Evolutionary conservation across 2,113 vertebrate species (phyloP).

Genomic region (Potamarius usumacintae): DNA sequence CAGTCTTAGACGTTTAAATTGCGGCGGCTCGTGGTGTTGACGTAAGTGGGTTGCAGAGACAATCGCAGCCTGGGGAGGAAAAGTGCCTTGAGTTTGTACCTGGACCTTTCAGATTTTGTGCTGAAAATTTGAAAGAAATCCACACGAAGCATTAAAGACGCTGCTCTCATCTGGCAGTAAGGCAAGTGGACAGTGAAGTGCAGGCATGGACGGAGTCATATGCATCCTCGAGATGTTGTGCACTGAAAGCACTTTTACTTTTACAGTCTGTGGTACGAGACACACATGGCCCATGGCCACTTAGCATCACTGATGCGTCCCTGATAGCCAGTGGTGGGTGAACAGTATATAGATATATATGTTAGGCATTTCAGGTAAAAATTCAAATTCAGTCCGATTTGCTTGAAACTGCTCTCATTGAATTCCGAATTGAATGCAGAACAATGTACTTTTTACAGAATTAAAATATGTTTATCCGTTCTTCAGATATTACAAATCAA

Average conservation of each 20-base stretch:
- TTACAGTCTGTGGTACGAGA: background rate
- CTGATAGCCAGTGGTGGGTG: background rate
- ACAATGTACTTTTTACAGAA: too few species aligned
- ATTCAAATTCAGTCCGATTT: too few species aligned
- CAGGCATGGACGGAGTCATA: background rate
- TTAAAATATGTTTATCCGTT: too few species aligned
- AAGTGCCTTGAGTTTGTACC: background rate
- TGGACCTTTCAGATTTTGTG: background rate
- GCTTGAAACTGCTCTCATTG: too few species aligned
- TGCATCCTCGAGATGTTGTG: background rate
- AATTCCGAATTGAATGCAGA: too few species aligned
- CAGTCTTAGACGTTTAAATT: slow-evolving; percentile 58
- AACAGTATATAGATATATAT: background rate
- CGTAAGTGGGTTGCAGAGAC: slow-evolving; percentile 3
- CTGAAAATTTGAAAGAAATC: background rate
- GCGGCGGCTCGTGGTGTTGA: slow-evolving; percentile 35
- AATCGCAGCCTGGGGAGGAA: background rate
- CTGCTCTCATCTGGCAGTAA: background rate
- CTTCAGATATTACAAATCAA: too few species aligned
- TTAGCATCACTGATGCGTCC: background rate
- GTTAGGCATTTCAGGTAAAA: too few species aligned
- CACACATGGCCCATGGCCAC: background rate
- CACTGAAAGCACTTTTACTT: background rate
- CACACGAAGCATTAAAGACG: background rate
- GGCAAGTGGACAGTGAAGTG: background rate